Evolutionary conservation across 2,888 invertebrate genomes (phyloP).

Genomic region (Phyto melanocephala): DNA sequence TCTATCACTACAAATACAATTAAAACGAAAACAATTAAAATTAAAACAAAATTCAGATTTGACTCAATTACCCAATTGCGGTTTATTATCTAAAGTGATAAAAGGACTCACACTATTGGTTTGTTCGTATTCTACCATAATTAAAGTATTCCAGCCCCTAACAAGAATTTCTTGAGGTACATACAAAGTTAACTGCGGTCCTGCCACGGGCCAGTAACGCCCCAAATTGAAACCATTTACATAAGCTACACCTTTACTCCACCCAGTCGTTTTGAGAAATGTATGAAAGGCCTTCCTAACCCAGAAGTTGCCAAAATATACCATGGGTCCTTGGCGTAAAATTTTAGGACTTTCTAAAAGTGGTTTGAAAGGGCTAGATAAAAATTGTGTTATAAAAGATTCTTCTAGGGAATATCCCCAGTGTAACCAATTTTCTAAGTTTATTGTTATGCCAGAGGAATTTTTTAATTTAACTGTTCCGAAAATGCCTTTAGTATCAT

Average conservation of each 20-base stretch:
- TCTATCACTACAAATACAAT: neutral
- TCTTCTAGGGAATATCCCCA: conserved; percentile 80
- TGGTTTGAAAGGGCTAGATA: conserved; percentile 7
- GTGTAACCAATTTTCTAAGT: conserved; percentile 82
- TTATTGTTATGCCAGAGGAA: conserved; percentile 67
- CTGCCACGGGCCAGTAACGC: conserved; percentile 88
- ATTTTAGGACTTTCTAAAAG: conserved; percentile 19
- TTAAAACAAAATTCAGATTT: neutral
- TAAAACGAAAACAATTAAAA: neutral
- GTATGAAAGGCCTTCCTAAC: conserved; percentile 83
- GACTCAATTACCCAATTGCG: conserved; percentile 73
- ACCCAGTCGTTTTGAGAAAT: conserved; percentile 87
- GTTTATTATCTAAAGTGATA: conserved; percentile 74
- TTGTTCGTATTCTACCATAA: conserved; percentile 82
- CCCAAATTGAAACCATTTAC: conserved; percentile 92
- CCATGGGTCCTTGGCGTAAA: conserved; percentile 79
- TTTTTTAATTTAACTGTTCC: conserved; percentile 80
- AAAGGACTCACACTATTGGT: conserved; percentile 71
- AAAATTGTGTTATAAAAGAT: conserved; percentile 67
- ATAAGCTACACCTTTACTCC: conserved; percentile 92
- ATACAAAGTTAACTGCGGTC: conserved; percentile 91
- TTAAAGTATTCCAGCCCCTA: conserved; percentile 80
- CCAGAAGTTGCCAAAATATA: conserved; percentile 79
- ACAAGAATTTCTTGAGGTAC: conserved; percentile 87
- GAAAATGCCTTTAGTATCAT: conserved; percentile 83